These are phyloP conservation scores for Dendropsophus ebraccatus DNA, from an alignment of 2,113 vertebrate species.

Conservation along the genomic window DNA sequence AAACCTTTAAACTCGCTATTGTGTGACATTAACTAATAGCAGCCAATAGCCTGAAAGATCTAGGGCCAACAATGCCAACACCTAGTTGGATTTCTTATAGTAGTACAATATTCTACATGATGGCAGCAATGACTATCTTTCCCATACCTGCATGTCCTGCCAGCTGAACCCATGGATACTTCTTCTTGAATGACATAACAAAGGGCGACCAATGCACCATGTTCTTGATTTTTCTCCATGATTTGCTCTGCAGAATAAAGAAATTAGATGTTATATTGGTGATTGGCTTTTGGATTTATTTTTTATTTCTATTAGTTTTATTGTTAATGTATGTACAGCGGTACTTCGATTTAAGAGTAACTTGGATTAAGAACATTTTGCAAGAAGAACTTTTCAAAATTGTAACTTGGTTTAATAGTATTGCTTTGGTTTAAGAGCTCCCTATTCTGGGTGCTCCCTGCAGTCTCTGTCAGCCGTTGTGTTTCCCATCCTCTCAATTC, in stretches of 20 bases:
- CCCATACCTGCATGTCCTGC: constrained; percentile 91
- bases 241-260: constrained; percentile 83
- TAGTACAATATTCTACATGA: not conserved
- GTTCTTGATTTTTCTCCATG: constrained; percentile 98
- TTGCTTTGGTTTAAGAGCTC: too few relatives aligned
- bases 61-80: not conserved
- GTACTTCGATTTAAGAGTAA: too few relatives aligned
- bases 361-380: too few relatives aligned
- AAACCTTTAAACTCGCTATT: not conserved
- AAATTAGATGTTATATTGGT: not conserved
- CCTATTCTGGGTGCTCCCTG: too few relatives aligned
- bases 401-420: too few relatives aligned
- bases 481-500: too few relatives aligned
- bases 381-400: too few relatives aligned
- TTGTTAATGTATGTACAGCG: too few relatives aligned
- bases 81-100: not conserved
- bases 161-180: constrained; percentile 98
- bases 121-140: not conserved
- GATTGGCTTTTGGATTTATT: too few relatives aligned
- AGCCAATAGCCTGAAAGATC: not conserved
- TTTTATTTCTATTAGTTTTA: too few relatives aligned
- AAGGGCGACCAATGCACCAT: constrained; percentile 99
- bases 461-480: too few relatives aligned
- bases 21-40: not conserved
- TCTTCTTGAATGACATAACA: constrained; percentile 99